Conservation (phyloP, 2,797 vertebrate genomes). For the Notamacropus eugenii region DNA sequence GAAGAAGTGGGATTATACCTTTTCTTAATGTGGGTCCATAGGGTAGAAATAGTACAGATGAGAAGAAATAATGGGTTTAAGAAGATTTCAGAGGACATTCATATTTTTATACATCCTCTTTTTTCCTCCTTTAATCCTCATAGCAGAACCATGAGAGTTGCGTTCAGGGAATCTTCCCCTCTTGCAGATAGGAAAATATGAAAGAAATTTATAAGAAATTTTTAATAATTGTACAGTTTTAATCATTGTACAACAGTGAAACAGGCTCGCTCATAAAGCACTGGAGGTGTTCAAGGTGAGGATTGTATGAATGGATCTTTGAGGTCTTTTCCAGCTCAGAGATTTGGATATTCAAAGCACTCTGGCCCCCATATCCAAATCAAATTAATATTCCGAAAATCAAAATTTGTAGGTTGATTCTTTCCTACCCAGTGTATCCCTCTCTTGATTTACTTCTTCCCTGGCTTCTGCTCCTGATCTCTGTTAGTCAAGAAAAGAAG, state of each 20-base stretch:
- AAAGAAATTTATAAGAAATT: background rate
- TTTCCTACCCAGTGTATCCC: background rate
- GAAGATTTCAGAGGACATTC: background rate
- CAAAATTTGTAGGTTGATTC: background rate
- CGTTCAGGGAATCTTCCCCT: background rate
- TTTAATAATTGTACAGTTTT: background rate
- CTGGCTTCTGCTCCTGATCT: background rate
- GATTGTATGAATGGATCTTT: background rate
- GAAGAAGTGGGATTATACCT: background rate
- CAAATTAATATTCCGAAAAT: conserved; percentile 8
- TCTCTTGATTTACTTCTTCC: background rate
- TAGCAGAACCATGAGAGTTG: background rate
- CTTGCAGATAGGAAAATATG: background rate
- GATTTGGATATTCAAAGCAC: background rate
- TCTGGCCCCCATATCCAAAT: background rate
- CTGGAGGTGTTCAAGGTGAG: background rate
- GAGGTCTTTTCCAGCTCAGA: background rate
- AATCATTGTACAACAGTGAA: background rate
- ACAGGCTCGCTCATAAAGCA: background rate
- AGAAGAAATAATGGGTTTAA: background rate
- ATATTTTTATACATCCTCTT: background rate
- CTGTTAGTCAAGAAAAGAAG: conserved; percentile 27
- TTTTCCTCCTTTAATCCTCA: background rate
- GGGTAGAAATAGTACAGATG: background rate
- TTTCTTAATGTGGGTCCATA: background rate